Evolutionary conservation across 1,140 invertebrate species (phyloP), one percentile per base, ranked within the genome.

Genomic region (Euwallacea fornicatus): DNA sequence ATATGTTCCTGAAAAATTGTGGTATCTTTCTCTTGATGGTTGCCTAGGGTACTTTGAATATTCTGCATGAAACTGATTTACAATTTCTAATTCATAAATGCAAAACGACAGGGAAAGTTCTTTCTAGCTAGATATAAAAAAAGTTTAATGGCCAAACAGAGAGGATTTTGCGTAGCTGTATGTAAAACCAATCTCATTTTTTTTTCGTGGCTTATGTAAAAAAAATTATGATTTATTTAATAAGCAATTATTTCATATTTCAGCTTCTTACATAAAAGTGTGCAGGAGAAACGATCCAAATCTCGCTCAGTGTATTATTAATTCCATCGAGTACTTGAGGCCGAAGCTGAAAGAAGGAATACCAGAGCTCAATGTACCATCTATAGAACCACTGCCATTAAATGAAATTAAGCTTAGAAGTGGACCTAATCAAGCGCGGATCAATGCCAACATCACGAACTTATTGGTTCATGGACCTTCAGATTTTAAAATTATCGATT

Each of bases 221-320:
- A 33, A 33, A 33, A 2, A 2, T 33, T 33, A 33, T 33, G 21
- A 33, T 33, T 33, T 33, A 33, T 2, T 33, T 33, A 33, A 33
- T 33, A 33, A 33, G 21, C 21, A 50, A 3, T 50, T 50, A 50
- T 50, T 42, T 61, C 15, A 6, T 55, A 16, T 68, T 68, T 59
- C 64, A 91, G 89, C 89, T 11, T 78, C 87, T 10, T 90, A 89
- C 76, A 89, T 91, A 69, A 86, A 89, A 76, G 78, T 88, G 47
- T 91, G 89, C 75, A 86, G 85, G 74, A 84, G 86, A 70, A 84
- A 81, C 55, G 86, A 90, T 76, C 86, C 88, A 0, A 81, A 89
- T 7, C 82, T 90, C 42, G 83, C 87, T 72, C 82, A 83, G 69
- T 91, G 90, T 76, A 89, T 91, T 61, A 84, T 84, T 43, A 85